Evolutionary conservation across 2,888 invertebrate species (phyloP).

Genomic region (Machimus rusticus): DNA sequence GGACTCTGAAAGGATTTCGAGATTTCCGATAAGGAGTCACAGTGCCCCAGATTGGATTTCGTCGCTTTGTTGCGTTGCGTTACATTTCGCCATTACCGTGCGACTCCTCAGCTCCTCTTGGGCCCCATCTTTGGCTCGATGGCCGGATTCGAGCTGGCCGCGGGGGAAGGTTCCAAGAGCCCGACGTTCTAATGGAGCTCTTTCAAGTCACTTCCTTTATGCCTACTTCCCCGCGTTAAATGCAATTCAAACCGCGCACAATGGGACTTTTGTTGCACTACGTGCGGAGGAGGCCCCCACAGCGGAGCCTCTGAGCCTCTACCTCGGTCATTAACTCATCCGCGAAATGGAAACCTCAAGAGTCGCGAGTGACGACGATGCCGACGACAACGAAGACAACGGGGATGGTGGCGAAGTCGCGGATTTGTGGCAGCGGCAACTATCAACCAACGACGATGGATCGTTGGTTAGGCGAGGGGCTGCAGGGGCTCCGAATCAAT

Average conservation of each 20-base stretch:
- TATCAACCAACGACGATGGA: background rate
- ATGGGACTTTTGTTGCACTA: background rate
- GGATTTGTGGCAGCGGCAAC: background rate
- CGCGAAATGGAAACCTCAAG: slow-evolving; percentile 15
- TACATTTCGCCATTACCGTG: background rate
- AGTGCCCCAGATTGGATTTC: background rate
- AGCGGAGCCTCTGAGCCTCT: background rate
- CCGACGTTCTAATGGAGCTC: background rate
- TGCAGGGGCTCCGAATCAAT: background rate
- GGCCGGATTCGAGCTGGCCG: background rate
- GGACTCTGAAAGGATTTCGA: background rate
- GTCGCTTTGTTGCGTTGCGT: background rate
- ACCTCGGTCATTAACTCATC: slow-evolving; percentile 15
- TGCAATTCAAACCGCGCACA: background rate
- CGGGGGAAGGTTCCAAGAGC: background rate
- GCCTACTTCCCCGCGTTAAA: background rate
- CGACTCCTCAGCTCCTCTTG: background rate
- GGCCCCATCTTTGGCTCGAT: background rate
- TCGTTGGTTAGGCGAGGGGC: background rate
- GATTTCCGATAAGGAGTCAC: background rate
- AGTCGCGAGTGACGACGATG: background rate
- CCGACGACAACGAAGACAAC: background rate
- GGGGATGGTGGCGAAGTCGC: background rate
- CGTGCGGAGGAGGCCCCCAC: background rate
- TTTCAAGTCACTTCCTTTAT: slow-evolving; percentile 5